Evolutionary conservation across 2,797 vertebrate genomes (phyloP).

Genomic region (Petrocephalus sullivani): DNA sequence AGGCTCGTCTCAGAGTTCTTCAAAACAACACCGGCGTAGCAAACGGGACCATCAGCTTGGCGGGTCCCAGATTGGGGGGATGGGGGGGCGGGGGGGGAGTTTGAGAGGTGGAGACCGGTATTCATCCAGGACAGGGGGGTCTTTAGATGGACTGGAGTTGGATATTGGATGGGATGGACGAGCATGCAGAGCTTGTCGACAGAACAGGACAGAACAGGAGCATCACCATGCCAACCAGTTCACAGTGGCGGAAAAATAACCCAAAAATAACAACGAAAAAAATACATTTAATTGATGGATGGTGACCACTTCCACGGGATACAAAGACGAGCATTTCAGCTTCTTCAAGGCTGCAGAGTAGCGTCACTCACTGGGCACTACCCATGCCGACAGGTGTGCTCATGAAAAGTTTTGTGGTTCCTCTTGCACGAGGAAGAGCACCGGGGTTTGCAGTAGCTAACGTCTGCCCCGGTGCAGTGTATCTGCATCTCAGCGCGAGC

Average conservation of each 20-base stretch:
- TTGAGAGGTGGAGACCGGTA: slow-evolving; percentile 13
- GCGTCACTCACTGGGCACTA: not conserved
- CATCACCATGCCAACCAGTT: slow-evolving; percentile 63
- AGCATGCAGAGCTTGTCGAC: slow-evolving; percentile 60
- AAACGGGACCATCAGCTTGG: not conserved
- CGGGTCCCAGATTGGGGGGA: not conserved
- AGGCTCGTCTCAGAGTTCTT: not conserved
- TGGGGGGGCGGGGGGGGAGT: not conserved
- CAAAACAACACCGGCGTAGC: not conserved
- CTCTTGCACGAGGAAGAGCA: not conserved
- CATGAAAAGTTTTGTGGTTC: not conserved
- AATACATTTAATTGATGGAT: slow-evolving; percentile 59
- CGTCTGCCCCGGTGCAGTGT: not conserved
- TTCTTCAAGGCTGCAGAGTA: slow-evolving; percentile 78
- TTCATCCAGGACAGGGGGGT: slow-evolving; percentile 31
- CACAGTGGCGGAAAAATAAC: slow-evolving; percentile 53
- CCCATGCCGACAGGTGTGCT: not conserved
- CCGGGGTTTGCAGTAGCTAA: not conserved
- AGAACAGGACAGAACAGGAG: slow-evolving; percentile 25
- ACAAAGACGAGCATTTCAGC: slow-evolving; percentile 62
- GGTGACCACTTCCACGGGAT: slow-evolving; percentile 71
- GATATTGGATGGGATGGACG: slow-evolving; percentile 69
- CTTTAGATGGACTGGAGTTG: slow-evolving; percentile 50
- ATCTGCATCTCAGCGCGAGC: not conserved
- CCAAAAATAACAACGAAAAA: slow-evolving; percentile 62